Base-by-base conservation (phyloP, 2,797 vertebrate genomes). In the Notolabrus celidotus region DNA sequence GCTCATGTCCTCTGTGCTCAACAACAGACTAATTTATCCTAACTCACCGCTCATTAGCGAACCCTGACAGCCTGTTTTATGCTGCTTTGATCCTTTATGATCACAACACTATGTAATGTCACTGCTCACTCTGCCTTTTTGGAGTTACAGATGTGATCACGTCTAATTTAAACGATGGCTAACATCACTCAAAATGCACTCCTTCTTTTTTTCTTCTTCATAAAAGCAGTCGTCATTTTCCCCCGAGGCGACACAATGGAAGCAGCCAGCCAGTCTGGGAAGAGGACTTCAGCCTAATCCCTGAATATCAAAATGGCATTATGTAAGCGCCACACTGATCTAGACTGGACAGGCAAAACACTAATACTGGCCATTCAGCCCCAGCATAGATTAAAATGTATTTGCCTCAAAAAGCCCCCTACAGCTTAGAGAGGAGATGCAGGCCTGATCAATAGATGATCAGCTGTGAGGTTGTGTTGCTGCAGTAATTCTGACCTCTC, bases 241-340 rank as follows among this genome's bases (percentile, higher is more conserved):
- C 50, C 15, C 10, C 0, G 47, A 60, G 69, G 42, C 57, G 62
- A 67, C 36, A 52, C 61, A 52, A 67, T 81, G 79, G 57, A 66
- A 67, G 53, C 72, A 65, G 79, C 56, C 67, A 62, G 71, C 54
- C 83, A 70, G 81, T 83, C 62, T 81, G 74, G 46, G 61, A 59
- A 79, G 73, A 71, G 52, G 82, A 89, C 84, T 85, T 74, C 73
- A 3, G 68, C 55, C 77, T 92, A 91, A 92, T 93, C 92, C 88
- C 77, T 71, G 73, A 73, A 84, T 87, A 92, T 92, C 88, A 89
- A 91, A 91, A 92, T 87, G 85, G 80, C 68, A 69, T 93, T 92
- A 92, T 82, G 80, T 89, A 92, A 93, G 79, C 71, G 69, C 61
- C 67, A 74, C 66, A 72, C 80, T 80, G 78, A 88, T 88, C 79